Percentiles rank a stretch among this genome's conserved stretches.
phyloP scores from a whole-genome alignment of 2,888 invertebrate species.

The Autographa gamma region DNA sequence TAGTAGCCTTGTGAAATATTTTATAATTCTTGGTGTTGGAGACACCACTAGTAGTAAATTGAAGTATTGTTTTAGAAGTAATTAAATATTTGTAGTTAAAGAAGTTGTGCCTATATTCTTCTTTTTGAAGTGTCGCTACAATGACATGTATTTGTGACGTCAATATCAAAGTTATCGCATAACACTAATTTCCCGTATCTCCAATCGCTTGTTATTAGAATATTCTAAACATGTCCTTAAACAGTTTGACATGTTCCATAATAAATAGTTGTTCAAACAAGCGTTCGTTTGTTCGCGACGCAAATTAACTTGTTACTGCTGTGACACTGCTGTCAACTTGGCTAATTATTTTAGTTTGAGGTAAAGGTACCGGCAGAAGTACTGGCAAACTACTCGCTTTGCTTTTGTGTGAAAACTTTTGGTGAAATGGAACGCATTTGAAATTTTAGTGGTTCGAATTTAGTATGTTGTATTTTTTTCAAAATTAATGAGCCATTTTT shows the following conservation, averaged over 20 bases:
- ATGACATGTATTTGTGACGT: background rate
- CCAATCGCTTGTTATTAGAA: slow-evolving; percentile 39
- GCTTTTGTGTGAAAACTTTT: background rate
- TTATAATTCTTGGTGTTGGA: too few species aligned
- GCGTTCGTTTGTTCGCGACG: slow-evolving; percentile 68
- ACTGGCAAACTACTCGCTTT: slow-evolving; percentile 15
- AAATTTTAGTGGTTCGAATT: too few species aligned
- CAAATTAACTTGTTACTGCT: slow-evolving; percentile 74
- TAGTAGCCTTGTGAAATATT: too few species aligned
- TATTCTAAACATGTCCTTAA: slow-evolving; percentile 39
- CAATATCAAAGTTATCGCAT: background rate
- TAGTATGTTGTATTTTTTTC: too few species aligned
- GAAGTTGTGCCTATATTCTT: too few species aligned
- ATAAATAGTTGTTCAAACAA: slow-evolving; percentile 60
- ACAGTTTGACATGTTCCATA: slow-evolving; percentile 42
- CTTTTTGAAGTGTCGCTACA: too few species aligned
- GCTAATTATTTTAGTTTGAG: slow-evolving; percentile 70
- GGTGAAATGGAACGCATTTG: background rate
- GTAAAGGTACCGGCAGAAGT: slow-evolving; percentile 35
- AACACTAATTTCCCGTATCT: slow-evolving; percentile 22
- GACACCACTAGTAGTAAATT: too few species aligned
- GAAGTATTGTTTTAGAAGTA: too few species aligned
- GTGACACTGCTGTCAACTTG: slow-evolving; percentile 67
- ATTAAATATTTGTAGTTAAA: too few species aligned
- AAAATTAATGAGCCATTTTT: too few species aligned